A percentile compares a stretch with the other conserved stretches of the same genome.
Evolutionary conservation across 2,888 invertebrate genomes (phyloP).

Genomic region (Ditylenchus weischeri): DNA sequence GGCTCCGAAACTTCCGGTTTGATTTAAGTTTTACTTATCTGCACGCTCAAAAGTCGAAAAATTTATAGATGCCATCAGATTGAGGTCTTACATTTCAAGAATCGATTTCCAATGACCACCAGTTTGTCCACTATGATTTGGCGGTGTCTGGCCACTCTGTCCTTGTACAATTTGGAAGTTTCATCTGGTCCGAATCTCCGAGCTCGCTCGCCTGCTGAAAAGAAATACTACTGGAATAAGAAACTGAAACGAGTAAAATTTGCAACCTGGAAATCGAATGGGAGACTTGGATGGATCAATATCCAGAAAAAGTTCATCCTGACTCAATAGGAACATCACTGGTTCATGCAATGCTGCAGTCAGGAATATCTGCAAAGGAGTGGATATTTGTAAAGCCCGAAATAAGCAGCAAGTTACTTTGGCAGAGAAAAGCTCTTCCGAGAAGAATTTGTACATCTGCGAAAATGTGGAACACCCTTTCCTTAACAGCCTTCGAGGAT

Average conservation of each 20-base stretch:
- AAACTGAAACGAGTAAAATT: neutral
- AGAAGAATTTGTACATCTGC: conserved; percentile 79
- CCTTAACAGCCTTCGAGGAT: conserved; percentile 70
- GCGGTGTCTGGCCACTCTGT: conserved; percentile 75
- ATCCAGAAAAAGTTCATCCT: conserved; percentile 85
- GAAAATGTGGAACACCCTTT: conserved; percentile 83
- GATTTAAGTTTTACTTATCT: too few relatives aligned
- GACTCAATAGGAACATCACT: conserved; percentile 79
- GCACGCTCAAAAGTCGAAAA: too few relatives aligned
- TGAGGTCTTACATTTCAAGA: conserved; percentile 24
- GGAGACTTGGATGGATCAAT: conserved; percentile 77
- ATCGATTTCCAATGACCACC: conserved; percentile 21
- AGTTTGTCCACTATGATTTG: conserved; percentile 67
- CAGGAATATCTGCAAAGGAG: conserved; percentile 71
- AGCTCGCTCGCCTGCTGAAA: conserved; percentile 62
- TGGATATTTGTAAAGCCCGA: neutral
- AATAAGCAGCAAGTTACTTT: conserved; percentile 62
- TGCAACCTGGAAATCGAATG: conserved; percentile 67
- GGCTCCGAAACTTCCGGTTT: too few relatives aligned
- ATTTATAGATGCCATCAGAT: too few relatives aligned
- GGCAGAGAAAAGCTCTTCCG: conserved; percentile 83
- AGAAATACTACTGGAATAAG: too few relatives aligned
- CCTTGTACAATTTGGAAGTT: conserved; percentile 64
- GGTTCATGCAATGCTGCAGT: conserved; percentile 86
- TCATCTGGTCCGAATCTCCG: conserved; percentile 45